Percentiles rank a stretch among this genome's conserved stretches.
Evolutionary conservation across 2,113 vertebrate genomes (phyloP).

Genomic region (Neogale vison): DNA sequence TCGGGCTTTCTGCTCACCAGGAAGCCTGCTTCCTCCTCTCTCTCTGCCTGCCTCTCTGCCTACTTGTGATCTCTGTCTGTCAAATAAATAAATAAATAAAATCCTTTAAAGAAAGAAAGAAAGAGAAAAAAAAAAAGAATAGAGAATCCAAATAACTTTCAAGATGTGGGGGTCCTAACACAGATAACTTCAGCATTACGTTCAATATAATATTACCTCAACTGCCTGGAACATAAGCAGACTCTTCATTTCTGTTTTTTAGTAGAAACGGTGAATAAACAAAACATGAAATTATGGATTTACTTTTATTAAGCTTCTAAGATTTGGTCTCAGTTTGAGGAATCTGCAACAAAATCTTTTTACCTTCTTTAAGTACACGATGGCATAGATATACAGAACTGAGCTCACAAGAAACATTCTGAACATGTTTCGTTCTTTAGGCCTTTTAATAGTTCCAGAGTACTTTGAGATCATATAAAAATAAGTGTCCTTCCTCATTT

Average conservation of each 20-base stretch:
- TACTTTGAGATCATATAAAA: neutral
- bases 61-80: neutral
- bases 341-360: neutral
- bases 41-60: too few relatives aligned
- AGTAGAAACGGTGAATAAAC: neutral
- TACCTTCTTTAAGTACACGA: neutral
- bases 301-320: neutral
- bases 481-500: neutral
- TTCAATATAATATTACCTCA: neutral
- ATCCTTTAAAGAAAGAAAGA: too few relatives aligned
- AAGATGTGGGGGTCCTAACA: neutral
- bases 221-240: neutral
- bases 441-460: neutral
- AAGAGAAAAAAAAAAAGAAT: neutral
- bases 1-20: neutral
- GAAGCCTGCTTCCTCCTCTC: neutral
- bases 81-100: too few relatives aligned
- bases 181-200: neutral
- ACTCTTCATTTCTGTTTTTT: neutral
- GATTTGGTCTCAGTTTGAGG: neutral
- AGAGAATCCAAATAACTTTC: neutral
- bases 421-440: neutral
- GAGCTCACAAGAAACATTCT: neutral
- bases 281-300: neutral
- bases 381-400: neutral